Evolutionary conservation across 2,888 invertebrate genomes (phyloP), one percentile per base, ranked within the genome.

Genomic region (Sesamia inferens): DNA sequence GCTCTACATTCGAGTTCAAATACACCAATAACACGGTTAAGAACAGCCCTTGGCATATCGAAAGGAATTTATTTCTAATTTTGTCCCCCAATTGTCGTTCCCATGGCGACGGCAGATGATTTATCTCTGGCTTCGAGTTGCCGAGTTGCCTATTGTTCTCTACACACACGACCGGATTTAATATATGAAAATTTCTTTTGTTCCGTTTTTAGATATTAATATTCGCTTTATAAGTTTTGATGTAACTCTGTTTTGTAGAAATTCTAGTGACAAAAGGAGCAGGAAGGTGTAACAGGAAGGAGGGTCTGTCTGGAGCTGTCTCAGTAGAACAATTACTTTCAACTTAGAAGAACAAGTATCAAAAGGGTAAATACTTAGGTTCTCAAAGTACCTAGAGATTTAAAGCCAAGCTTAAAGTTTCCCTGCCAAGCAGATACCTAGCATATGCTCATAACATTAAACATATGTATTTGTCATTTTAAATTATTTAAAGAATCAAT

Each of bases 41-140:
- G 71, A 81, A 72, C 83, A 79, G 71, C 81, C 85, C 83, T 81
- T 79, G 73, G 77, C 73, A 78, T 79, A 85, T 85, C 85, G 82
- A 86, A 85, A 79, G 82, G 81, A 84, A 82, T 86, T 84, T 81
- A 84, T 85, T 86, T 86, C 82, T 86, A 86, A 86, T 86, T 85
- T 85, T 72, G 78, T 76, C 76, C 82, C 83, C 78, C 83, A 83
- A 85, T 79, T 82, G 85, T 85, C 78, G 83, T 83, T 79, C 63
- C 81, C 71, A 80, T 78, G 78, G 69, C 74, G 70, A 82, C 79
- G 78, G 73, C 67, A 77, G 78, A 85, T 85, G 81, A 85, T 85
- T 85, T 83, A 85, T 85, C 85, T 85, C 84, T 72, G 79, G 84
- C 84, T 84, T 82, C 80, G 71, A 78, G 82, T 82, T 78, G 74